Conservation (phyloP, 2,113 vertebrate species). For the Ia io region DNA sequence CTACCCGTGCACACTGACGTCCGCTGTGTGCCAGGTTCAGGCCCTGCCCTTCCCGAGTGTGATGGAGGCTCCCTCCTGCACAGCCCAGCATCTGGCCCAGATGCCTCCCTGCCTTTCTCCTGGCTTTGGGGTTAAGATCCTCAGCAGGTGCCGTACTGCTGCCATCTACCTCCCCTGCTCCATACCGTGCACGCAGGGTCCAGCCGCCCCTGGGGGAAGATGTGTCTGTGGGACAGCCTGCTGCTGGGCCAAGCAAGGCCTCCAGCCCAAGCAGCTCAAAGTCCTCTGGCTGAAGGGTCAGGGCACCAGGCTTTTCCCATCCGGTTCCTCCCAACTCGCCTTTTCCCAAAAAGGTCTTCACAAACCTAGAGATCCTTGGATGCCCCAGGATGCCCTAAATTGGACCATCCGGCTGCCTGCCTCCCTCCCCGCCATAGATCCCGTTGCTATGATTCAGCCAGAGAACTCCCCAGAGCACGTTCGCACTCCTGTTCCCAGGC, state of each 20-base stretch:
- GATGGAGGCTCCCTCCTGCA: rapidly evolving
- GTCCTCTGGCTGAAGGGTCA: background rate
- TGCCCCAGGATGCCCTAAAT: background rate
- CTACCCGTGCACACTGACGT: background rate
- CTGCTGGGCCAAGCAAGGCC: background rate
- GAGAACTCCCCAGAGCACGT: conserved; percentile 50
- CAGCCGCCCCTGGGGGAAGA: background rate
- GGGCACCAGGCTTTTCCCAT: background rate
- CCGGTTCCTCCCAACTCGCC: too few relatives aligned
- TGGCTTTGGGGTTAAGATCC: background rate
- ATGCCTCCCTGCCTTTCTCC: background rate
- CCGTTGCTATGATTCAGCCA: background rate
- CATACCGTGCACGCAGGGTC: rapidly evolving
- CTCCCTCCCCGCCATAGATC: background rate
- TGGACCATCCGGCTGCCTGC: background rate
- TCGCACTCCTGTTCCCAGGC: conserved; percentile 56
- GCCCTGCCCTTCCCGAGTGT: rapidly evolving
- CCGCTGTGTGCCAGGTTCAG: background rate
- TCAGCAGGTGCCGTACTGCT: rapidly evolving
- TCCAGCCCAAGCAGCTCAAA: background rate
- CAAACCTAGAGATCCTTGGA: background rate
- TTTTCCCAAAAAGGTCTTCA: conserved; percentile 2
- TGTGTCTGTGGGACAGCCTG: background rate
- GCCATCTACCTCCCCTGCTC: rapidly evolving
- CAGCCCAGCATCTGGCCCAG: background rate